Evolutionary conservation across 2,113 vertebrate genomes (phyloP).

Genomic region (Corvus moneduloides): DNA sequence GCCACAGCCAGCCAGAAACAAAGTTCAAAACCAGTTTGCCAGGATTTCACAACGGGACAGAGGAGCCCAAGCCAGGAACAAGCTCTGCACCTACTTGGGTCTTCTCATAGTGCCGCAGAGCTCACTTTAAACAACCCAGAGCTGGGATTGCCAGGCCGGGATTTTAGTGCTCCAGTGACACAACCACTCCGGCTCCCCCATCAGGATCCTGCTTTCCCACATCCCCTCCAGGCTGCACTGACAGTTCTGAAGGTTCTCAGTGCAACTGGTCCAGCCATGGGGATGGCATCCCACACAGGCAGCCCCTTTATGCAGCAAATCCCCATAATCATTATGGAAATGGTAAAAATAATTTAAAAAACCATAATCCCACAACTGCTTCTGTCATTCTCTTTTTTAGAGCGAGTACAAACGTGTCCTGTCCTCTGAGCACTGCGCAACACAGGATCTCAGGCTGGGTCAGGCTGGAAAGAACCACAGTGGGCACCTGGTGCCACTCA

Average conservation of each 20-base stretch:
- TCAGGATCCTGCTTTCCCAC: neutral
- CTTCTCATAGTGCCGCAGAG: neutral
- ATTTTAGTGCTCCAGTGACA: neutral
- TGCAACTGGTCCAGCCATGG: neutral
- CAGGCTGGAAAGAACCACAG: neutral
- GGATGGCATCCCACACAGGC: neutral
- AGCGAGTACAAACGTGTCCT: fast-evolving
- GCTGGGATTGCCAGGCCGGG: neutral
- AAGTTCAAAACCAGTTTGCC: constrained; percentile 37
- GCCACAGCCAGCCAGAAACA: neutral
- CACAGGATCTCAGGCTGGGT: fast-evolving
- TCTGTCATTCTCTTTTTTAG: neutral
- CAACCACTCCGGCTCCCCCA: neutral
- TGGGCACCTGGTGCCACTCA: fast-evolving
- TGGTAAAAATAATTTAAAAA: neutral
- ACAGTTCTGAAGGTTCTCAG: neutral
- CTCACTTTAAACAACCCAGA: neutral
- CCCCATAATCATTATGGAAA: neutral
- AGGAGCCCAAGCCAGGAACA: neutral
- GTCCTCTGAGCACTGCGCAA: fast-evolving
- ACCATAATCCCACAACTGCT: neutral
- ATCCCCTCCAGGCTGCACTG: neutral
- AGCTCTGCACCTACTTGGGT: neutral
- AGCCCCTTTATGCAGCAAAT: fast-evolving
- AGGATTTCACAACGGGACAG: constrained; percentile 16